Evolutionary conservation across 2,113 vertebrate species (phyloP), one percentile per base, ranked within the genome.

Genomic region (Pycnonotus jocosus): DNA sequence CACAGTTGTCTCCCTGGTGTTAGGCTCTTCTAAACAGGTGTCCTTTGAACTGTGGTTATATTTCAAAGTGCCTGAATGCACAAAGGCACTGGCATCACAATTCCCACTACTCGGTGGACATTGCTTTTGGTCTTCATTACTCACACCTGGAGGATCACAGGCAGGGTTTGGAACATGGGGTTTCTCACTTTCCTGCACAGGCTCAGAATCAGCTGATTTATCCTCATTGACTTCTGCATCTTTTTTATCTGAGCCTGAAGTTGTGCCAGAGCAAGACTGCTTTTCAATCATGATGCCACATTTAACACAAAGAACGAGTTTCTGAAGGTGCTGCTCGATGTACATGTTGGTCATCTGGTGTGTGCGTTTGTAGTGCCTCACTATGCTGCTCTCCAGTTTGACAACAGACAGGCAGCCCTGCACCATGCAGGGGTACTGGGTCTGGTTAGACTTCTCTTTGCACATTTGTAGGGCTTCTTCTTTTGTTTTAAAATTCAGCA

Each of bases 391-490:
- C 45, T 98, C 96, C 92, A 99, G 80, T 8, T 98, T 98, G 54
- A 99, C 99, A 2, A 99, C 99, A 7, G 99, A 99, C 80, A 98
- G 97, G 38, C 99, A 99, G 16, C 99, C 98, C 95, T 98, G 98
- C 15, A 99, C 88, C 99, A 99, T 99, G 97, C 99, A 99, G 1
- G 99, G 99, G 81, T 98, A 99, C 65, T 98, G 98, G 0, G 98
- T 98, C 37, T 98, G 98, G 60, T 98, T 90, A 64, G 97, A 98
- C 25, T 98, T 98, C 96, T 99, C 98, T 70, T 98, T 98, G 82
- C 99, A 99, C 99, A 99, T 99, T 83, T 99, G 98, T 35, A 99
- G 97, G 35, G 99, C 99, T 97, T 99, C 99, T 86, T 99, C 99
- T 28, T 96, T 98, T 16, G 98, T 98, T 97, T 97, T 98, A 84